Evolutionary conservation across 2,113 vertebrate species (phyloP).

Genomic region (Forbesichthys agassizii): DNA sequence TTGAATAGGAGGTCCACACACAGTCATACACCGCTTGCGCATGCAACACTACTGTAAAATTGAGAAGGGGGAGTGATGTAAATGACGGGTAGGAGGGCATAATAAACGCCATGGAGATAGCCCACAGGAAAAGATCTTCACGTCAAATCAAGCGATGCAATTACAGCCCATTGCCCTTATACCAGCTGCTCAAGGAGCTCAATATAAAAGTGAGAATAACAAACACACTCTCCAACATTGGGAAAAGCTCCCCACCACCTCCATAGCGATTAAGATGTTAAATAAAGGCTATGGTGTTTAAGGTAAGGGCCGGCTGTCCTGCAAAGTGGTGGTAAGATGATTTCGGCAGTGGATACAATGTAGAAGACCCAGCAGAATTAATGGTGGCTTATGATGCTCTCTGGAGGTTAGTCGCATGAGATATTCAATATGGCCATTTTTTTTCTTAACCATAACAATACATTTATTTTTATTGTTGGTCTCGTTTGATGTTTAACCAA

Average conservation of each 20-base stretch:
- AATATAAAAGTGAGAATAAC: conserved; percentile 51
- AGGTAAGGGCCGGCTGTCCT: no score
- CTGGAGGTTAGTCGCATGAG: no score
- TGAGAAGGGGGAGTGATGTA: conserved; percentile 25
- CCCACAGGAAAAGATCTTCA: conserved; percentile 58
- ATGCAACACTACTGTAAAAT: conserved; percentile 65
- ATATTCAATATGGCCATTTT: no score
- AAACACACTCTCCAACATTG: conserved; percentile 55
- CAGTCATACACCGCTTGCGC: conserved; percentile 7
- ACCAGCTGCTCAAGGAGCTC: conserved; percentile 47
- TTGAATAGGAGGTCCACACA: conserved; percentile 52
- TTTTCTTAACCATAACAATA: no score
- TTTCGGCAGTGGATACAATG: no score
- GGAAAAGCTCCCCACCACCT: conserved; percentile 12
- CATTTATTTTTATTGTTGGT: no score
- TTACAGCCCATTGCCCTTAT: conserved; percentile 59
- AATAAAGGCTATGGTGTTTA: neutral
- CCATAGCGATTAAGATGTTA: neutral
- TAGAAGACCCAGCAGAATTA: no score
- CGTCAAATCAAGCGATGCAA: conserved; percentile 68
- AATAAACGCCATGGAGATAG: conserved; percentile 67
- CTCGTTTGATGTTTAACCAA: no score
- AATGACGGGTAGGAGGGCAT: conserved; percentile 14
- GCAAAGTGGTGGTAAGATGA: no score
- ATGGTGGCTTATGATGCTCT: no score